Base-by-base conservation (phyloP, 2,888 invertebrate genomes). In the Alcis repandata region DNA sequence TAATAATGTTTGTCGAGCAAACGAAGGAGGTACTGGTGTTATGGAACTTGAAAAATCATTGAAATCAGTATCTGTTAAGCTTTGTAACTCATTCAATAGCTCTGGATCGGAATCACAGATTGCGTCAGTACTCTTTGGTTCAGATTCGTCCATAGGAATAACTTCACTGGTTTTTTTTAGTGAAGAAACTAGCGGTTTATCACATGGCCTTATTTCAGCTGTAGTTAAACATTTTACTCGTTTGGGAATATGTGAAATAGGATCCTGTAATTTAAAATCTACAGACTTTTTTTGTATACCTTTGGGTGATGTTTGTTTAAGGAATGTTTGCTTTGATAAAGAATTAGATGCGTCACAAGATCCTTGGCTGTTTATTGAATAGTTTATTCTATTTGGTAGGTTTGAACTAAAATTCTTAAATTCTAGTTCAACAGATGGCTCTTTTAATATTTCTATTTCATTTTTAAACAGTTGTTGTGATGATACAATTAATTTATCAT, bases 391-490 rank as follows among this genome's bases (percentile, higher is more conserved):
- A 33, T 19, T 45, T 15, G 56, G 33, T 45, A 56, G 9, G 45
- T 46, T 45, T 13, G 54, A 22, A 43, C 22, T n/a, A 6, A 32
- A 13, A 43, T 43, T 11, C 20, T 41, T 41, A 27, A 22, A 11
- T 3, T 59, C 27, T 27, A 17, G 27, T 17, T 32, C n/a, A 6
- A n/a, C 20, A 19, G 1, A n/a, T 19, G 27, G 46, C 11, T 46
- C 15, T 10, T 22, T 6, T 0, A 36, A 4, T 10, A 8, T 19
- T 27, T 38, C 17, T 15, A 17, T 11, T 38, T 59, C 19, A 40
- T 17, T 27, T 40, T 27, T 22, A 13, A 59, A 59, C 0, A 40
- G n/a, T 19, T 59, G 10, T 10, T 59, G 59, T 32, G 59, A 59
- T 27, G 48, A 20, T 36, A 3, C 41, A 10, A 32, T 49, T 6